These are phyloP conservation scores for Oryctes rhinoceros DNA, from an alignment of 1,140 invertebrate species.

Conservation along the genomic window DNA sequence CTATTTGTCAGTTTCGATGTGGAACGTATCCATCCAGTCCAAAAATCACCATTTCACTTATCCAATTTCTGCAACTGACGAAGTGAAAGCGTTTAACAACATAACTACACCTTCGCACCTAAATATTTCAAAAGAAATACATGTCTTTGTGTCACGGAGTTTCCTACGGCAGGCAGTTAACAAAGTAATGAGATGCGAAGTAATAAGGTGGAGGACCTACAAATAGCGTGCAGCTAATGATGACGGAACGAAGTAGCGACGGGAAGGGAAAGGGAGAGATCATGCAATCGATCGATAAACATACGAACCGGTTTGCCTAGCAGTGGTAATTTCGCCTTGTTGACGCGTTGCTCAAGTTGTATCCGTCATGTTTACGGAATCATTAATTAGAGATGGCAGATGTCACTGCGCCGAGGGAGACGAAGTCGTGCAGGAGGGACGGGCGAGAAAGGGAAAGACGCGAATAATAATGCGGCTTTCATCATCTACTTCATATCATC, in stretches of 20 bases:
- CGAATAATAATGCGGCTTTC: constrained; percentile 32
- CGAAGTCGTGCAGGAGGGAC: neutral
- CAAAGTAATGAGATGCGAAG: no score
- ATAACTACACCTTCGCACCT: no score
- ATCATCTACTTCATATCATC: constrained; percentile 29
- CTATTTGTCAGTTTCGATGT: no score
- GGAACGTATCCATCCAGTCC: no score
- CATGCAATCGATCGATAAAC: neutral
- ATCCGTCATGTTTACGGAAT: constrained; percentile 38
- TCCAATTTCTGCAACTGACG: no score
- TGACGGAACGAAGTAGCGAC: neutral
- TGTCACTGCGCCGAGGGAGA: neutral
- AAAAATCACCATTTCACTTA: no score
- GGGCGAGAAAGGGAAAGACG: neutral
- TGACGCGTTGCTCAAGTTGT: constrained; percentile 33
- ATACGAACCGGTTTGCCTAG: neutral
- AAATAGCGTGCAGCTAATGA: neutral
- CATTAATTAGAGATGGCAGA: constrained; percentile 38
- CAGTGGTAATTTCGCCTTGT: constrained; percentile 33
- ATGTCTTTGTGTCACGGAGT: no score
- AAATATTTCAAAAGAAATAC: no score
- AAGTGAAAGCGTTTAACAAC: no score
- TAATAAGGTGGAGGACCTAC: neutral
- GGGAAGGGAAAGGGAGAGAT: no score
- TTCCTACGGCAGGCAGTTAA: no score